Conservation (phyloP, 2,797 vertebrate genomes). For the Eupleurogrammus muticus region DNA sequence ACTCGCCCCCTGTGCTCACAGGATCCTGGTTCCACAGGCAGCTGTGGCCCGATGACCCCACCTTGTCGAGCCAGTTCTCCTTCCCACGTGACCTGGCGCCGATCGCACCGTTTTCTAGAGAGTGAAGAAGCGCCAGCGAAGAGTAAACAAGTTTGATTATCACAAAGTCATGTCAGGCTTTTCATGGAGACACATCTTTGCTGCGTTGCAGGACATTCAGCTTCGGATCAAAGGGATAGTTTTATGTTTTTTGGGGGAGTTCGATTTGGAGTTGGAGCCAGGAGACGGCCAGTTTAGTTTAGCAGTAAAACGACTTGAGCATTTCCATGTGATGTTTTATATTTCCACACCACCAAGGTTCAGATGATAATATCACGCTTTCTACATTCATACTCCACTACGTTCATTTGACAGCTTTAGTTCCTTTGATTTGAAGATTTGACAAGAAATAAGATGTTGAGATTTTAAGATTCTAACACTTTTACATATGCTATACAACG, state of each 20-base stretch:
- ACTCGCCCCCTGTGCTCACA: slow-evolving; percentile 62
- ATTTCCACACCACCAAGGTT: no score
- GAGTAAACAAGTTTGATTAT: slow-evolving; percentile 25
- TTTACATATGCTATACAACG: no score
- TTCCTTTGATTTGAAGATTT: no score
- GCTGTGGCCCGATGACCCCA: slow-evolving; percentile 27
- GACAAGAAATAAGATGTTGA: no score
- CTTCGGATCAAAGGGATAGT: not conserved
- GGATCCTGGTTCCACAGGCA: slow-evolving; percentile 57
- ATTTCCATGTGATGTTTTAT: no score
- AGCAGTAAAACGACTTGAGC: no score
- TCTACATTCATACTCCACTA: no score
- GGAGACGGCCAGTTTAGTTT: not conserved
- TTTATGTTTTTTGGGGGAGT: not conserved
- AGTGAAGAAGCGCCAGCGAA: slow-evolving; percentile 38
- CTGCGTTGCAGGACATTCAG: slow-evolving; percentile 2
- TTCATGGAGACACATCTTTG: slow-evolving; percentile 4
- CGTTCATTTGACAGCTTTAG: no score
- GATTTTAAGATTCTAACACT: no score
- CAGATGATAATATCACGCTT: no score
- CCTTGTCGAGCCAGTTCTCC: slow-evolving; percentile 59
- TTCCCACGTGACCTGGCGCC: slow-evolving; percentile 42
- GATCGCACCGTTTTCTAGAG: slow-evolving; percentile 31
- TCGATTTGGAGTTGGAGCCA: not conserved
- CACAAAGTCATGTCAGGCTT: not conserved